These are phyloP conservation scores for Netelia virgata DNA, from an alignment of 2,888 invertebrate genomes.

Conservation along the genomic window DNA sequence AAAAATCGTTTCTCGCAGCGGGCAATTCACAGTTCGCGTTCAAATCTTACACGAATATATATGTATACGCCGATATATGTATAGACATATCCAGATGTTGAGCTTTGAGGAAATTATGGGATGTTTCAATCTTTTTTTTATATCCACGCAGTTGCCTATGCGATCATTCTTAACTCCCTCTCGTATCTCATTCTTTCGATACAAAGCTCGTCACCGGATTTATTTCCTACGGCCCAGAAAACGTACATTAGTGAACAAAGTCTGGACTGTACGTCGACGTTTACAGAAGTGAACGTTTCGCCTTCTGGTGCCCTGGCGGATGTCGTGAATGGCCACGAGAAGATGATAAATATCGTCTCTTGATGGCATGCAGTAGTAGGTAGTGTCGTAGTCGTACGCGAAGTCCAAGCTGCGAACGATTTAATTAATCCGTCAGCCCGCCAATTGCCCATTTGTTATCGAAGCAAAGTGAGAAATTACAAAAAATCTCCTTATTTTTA, in stretches of 20 bases:
- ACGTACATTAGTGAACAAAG: constrained; percentile 88
- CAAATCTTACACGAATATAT: neutral
- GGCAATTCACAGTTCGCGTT: constrained; percentile 30
- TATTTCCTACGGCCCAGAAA: constrained; percentile 86
- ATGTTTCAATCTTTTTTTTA: neutral
- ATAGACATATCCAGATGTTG: constrained; percentile 28
- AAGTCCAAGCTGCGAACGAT: constrained; percentile 69
- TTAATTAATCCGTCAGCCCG: too few species aligned
- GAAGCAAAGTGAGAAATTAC: constrained; percentile 11
- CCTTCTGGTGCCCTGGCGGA: constrained; percentile 86
- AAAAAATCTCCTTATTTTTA: constrained; percentile 10
- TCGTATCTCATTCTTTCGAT: neutral
- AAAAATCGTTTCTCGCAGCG: neutral
- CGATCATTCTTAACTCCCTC: neutral
- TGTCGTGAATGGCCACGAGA: constrained; percentile 87
- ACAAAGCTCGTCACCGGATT: neutral
- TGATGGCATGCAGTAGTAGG: constrained; percentile 88
- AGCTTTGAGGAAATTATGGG: neutral
- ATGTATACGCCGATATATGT: neutral
- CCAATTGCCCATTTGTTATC: too few species aligned
- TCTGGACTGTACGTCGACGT: constrained; percentile 87
- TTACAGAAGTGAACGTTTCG: constrained; percentile 88
- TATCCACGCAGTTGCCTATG: neutral
- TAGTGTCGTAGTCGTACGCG: constrained; percentile 86
- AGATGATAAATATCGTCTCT: constrained; percentile 88